These are phyloP conservation scores for Eilema sororculum DNA, from an alignment of 2,888 invertebrate species.

Conservation along the genomic window DNA sequence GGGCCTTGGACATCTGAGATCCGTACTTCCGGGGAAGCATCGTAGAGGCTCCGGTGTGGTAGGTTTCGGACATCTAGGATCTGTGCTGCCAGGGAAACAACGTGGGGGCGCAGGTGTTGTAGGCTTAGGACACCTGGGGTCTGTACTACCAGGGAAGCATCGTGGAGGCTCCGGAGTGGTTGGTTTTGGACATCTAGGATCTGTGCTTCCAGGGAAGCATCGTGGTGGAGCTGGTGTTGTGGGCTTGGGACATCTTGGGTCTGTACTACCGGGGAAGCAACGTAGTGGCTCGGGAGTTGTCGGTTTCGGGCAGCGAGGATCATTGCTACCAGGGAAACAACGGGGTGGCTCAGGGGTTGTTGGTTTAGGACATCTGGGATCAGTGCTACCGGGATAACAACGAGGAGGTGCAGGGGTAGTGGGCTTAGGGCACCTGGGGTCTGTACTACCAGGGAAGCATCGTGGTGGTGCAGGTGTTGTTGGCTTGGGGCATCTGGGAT, in stretches of 20 bases:
- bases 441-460: constrained; percentile 57
- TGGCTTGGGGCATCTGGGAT: constrained; percentile 22
- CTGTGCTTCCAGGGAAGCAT: constrained; percentile 37
- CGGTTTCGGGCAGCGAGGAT: constrained; percentile 58
- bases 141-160: constrained; percentile 35
- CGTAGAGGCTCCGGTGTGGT: constrained; percentile 22
- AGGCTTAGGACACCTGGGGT: constrained; percentile 30
- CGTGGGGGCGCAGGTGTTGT: constrained; percentile 24
- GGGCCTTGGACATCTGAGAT: constrained; percentile 44
- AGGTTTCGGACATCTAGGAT: constrained; percentile 26
- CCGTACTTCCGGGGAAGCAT: constrained; percentile 31
- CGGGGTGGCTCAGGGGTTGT: constrained; percentile 50
- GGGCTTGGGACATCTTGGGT: constrained; percentile 60
- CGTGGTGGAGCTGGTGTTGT: constrained; percentile 31
- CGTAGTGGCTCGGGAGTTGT: constrained; percentile 51
- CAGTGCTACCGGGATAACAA: constrained; percentile 52
- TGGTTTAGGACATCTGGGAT: constrained; percentile 60
- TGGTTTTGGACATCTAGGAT: constrained; percentile 43
- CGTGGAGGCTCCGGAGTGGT: constrained; percentile 31
- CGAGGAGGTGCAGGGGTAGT: constrained; percentile 44
- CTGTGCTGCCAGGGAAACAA: constrained; percentile 28
- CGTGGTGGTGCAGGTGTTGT: constrained; percentile 18
- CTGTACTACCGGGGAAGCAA: constrained; percentile 61
- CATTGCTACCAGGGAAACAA: constrained; percentile 62
- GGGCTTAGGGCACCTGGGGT: constrained; percentile 53